Conservation (phyloP, 2,113 vertebrate species). For the Ophthalmotilapia sp. region DNA sequence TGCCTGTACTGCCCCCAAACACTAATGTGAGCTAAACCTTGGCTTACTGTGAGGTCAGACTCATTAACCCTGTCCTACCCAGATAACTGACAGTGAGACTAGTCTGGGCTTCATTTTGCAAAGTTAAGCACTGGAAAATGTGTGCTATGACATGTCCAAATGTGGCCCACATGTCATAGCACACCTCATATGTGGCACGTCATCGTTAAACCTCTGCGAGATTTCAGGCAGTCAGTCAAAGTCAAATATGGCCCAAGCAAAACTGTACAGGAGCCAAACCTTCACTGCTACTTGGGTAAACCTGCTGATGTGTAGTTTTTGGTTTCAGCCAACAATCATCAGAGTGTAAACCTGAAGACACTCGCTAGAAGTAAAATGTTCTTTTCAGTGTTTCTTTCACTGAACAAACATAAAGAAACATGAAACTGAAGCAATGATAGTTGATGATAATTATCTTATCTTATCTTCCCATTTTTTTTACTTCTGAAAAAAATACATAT, state of each 20-base stretch:
- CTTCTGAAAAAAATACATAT: not conserved
- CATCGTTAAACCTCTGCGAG: not conserved
- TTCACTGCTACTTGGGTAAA: not conserved
- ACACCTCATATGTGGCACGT: not conserved
- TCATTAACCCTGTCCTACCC: not conserved
- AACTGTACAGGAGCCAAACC: not conserved
- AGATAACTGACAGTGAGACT: not conserved
- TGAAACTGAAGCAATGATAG: not conserved
- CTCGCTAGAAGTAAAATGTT: not conserved
- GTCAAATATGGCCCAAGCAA: not conserved
- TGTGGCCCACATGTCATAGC: not conserved
- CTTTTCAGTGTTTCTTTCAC: not conserved
- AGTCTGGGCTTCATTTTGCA: not conserved
- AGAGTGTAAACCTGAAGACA: not conserved
- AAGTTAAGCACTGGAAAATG: not conserved
- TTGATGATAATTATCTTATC: too few species aligned
- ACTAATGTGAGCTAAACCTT: not conserved
- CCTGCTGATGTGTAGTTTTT: not conserved
- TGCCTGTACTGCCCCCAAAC: not conserved
- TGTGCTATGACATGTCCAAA: not conserved
- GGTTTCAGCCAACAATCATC: not conserved
- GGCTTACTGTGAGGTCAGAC: not conserved
- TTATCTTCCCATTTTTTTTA: not conserved
- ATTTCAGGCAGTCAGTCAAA: not conserved
- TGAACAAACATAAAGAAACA: not conserved